Percentiles rank a stretch among this genome's conserved stretches.
These are phyloP conservation scores for Percopsis transmontana DNA, from an alignment of 2,113 vertebrate species.

Conservation along the genomic window DNA sequence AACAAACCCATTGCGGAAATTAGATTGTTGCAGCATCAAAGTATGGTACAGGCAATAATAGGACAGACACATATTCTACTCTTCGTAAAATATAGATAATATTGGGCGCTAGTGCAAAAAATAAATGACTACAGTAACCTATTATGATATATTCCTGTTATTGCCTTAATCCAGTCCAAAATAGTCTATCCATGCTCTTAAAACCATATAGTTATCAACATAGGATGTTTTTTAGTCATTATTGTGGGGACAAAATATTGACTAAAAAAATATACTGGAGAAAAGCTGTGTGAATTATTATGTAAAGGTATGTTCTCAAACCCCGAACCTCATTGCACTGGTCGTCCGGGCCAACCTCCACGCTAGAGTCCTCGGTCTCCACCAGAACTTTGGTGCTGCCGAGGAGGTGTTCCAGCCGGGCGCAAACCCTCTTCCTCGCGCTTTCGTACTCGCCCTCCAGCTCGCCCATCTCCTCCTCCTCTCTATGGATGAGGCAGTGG, in stretches of 20 bases:
- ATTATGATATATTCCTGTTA: neutral
- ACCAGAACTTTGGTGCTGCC: slow-evolving; percentile 65
- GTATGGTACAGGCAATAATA: neutral
- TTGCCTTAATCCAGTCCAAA: neutral
- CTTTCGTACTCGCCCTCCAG: slow-evolving; percentile 70
- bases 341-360: slow-evolving; percentile 69
- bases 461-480: slow-evolving; percentile 75
- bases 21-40: neutral
- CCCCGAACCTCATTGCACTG: slow-evolving; percentile 67
- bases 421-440: slow-evolving; percentile 59
- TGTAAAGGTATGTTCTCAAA: neutral
- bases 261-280: too few relatives aligned
- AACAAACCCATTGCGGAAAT: neutral
- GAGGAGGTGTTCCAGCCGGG: slow-evolving; percentile 70
- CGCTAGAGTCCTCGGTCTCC: slow-evolving; percentile 31
- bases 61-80: neutral
- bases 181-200: neutral
- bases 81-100: too few relatives aligned
- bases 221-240: too few relatives aligned
- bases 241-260: too few relatives aligned
- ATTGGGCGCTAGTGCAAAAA: neutral
- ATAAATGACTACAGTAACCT: neutral
- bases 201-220: neutral
- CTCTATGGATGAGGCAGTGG: slow-evolving; percentile 68
- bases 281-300: neutral